Evolutionary conservation across 2,888 invertebrate genomes (phyloP).

Genomic region (Hirtodrosophila histrioides): DNA sequence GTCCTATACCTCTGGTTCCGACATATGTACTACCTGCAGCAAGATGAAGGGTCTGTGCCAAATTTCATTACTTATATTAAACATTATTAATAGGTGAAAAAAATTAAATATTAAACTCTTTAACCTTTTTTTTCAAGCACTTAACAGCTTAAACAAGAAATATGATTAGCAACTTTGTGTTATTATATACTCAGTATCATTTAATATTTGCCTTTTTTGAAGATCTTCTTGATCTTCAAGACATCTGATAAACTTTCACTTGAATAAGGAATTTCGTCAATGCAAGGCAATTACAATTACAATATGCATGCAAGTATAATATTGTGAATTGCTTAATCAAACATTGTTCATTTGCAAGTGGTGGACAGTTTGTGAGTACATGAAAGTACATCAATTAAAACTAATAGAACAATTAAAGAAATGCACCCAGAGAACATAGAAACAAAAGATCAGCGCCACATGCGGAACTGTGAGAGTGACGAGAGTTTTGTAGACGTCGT

Average conservation of each 20-base stretch:
- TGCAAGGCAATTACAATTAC: background rate
- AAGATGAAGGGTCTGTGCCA: too few relatives aligned
- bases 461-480: slow-evolving; percentile 65
- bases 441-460: slow-evolving; percentile 35
- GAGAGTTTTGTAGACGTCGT: slow-evolving; percentile 65
- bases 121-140: too few relatives aligned
- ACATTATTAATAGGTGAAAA: too few relatives aligned
- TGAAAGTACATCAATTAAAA: slow-evolving; percentile 70
- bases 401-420: slow-evolving; percentile 77
- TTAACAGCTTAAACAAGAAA: too few relatives aligned
- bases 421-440: slow-evolving; percentile 55
- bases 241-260: background rate
- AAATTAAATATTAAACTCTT: too few relatives aligned
- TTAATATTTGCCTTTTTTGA: too few relatives aligned
- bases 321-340: slow-evolving; percentile 51
- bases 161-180: too few relatives aligned
- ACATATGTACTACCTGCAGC: too few relatives aligned
- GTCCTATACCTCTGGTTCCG: too few relatives aligned
- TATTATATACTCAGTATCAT: too few relatives aligned
- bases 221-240: too few relatives aligned
- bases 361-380: slow-evolving; percentile 29
- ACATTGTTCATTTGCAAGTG: slow-evolving; percentile 57
- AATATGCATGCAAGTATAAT: slow-evolving; percentile 26
- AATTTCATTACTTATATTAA: too few relatives aligned
- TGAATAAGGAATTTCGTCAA: background rate